Conservation (phyloP, 1,140 invertebrate genomes). For the Pogonomyrmex barbatus region DNA sequence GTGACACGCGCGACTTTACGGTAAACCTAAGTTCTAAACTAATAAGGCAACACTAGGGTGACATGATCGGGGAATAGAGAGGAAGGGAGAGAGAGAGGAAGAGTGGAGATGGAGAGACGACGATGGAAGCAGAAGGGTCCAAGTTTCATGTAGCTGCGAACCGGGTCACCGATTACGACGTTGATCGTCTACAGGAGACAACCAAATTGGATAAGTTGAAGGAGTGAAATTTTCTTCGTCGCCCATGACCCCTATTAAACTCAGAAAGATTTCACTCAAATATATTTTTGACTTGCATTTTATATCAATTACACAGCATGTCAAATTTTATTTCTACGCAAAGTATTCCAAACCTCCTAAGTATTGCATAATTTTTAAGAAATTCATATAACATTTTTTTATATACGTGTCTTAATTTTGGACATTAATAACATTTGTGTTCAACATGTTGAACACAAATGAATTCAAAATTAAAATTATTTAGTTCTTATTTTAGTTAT, state of each 20-base stretch:
- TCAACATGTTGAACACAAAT: neutral
- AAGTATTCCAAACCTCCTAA: neutral
- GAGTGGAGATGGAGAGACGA: neutral
- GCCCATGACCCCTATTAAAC: slow-evolving; percentile 59
- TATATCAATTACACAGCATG: neutral
- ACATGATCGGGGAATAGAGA: slow-evolving; percentile 56
- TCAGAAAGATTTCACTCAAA: slow-evolving; percentile 59
- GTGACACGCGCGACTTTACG: slow-evolving; percentile 75
- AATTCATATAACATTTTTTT: neutral
- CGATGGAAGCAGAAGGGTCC: slow-evolving; percentile 67
- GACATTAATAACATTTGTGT: neutral
- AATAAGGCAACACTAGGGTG: slow-evolving; percentile 75
- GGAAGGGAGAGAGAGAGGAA: neutral
- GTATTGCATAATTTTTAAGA: neutral
- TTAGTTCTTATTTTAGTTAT: neutral
- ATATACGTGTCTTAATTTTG: neutral
- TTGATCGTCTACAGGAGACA: slow-evolving; percentile 75
- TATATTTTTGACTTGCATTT: slow-evolving; percentile 51
- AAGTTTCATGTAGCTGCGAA: slow-evolving; percentile 71
- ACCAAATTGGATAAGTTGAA: slow-evolving; percentile 76
- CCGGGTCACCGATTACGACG: slow-evolving; percentile 74
- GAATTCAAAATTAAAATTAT: neutral
- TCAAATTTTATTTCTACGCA: neutral
- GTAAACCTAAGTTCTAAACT: slow-evolving; percentile 79
- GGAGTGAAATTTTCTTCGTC: slow-evolving; percentile 64